Conservation (phyloP, 2,113 vertebrate species). For the Halichoerus grypus region DNA sequence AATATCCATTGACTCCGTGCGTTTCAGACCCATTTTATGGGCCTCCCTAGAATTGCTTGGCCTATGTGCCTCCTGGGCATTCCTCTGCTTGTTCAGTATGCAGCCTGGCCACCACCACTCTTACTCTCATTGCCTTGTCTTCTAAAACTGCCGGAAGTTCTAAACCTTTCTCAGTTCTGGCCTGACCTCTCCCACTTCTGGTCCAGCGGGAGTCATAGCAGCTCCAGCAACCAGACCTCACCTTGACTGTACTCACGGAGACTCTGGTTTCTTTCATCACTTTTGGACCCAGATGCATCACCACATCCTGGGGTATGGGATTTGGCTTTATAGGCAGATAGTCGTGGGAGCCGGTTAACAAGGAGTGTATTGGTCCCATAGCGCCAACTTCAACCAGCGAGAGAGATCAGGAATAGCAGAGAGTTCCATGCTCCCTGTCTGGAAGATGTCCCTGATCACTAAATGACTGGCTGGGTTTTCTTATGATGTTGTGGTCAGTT, state of each 20-base stretch:
- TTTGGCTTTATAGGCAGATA: not conserved
- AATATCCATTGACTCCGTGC: not conserved
- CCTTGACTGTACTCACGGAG: not conserved
- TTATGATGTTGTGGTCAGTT: not conserved
- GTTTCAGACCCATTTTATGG: not conserved
- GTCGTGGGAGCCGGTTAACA: not conserved
- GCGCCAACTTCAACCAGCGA: not conserved
- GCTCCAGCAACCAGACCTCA: not conserved
- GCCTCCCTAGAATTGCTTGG: not conserved
- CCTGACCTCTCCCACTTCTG: not conserved
- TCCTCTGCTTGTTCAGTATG: not conserved
- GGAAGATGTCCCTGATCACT: not conserved
- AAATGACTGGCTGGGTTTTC: not conserved
- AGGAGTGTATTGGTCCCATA: not conserved
- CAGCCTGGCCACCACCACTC: too few relatives aligned
- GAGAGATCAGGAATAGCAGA: not conserved
- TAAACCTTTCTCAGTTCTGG: not conserved
- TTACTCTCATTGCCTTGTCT: not conserved
- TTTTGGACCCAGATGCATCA: not conserved
- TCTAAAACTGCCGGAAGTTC: not conserved
- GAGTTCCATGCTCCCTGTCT: not conserved
- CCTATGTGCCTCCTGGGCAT: not conserved
- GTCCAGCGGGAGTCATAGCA: not conserved
- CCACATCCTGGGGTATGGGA: not conserved
- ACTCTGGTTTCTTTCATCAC: not conserved